Evolutionary conservation across 2,888 invertebrate genomes (phyloP).

Genomic region (Ecliptopera silaceata): DNA sequence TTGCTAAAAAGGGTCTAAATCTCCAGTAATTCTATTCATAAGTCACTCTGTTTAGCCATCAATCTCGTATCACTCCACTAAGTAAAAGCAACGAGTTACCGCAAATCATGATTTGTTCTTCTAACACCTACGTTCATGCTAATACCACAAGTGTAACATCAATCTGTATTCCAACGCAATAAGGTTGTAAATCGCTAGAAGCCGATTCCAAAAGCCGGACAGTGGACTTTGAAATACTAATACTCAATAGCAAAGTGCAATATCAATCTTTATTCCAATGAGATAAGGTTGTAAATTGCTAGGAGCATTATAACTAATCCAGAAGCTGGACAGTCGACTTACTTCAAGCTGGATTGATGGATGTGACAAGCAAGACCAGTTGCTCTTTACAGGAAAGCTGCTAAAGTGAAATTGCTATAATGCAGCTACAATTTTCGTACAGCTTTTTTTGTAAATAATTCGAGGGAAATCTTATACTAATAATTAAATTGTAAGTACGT

Average conservation of each 20-base stretch:
- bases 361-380: slow-evolving; percentile 65
- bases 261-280: slow-evolving; percentile 36
- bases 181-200: slow-evolving; percentile 47
- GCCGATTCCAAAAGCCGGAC: slow-evolving; percentile 54
- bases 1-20: neutral
- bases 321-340: slow-evolving; percentile 60
- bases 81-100: slow-evolving; percentile 59
- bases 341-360: slow-evolving; percentile 67
- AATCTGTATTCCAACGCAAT: slow-evolving; percentile 36
- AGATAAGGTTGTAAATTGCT: slow-evolving; percentile 48
- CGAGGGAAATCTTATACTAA: too few species aligned
- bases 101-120: slow-evolving; percentile 65
- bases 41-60: slow-evolving; percentile 45
- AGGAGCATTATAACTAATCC: slow-evolving; percentile 41
- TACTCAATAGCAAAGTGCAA: too few species aligned
- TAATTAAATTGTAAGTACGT: too few species aligned
- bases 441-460: too few species aligned
- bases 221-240: too few species aligned
- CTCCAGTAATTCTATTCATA: slow-evolving; percentile 49
- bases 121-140: slow-evolving; percentile 48
- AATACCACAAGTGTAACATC: slow-evolving; percentile 44
- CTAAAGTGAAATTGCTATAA: slow-evolving; percentile 66
- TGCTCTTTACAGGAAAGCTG: slow-evolving; percentile 54
- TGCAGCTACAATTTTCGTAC: too few species aligned
- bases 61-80: slow-evolving; percentile 41